Evolutionary conservation across 23 tunicate genomes (phyloP).

Genomic region (Ciona savignyi): DNA sequence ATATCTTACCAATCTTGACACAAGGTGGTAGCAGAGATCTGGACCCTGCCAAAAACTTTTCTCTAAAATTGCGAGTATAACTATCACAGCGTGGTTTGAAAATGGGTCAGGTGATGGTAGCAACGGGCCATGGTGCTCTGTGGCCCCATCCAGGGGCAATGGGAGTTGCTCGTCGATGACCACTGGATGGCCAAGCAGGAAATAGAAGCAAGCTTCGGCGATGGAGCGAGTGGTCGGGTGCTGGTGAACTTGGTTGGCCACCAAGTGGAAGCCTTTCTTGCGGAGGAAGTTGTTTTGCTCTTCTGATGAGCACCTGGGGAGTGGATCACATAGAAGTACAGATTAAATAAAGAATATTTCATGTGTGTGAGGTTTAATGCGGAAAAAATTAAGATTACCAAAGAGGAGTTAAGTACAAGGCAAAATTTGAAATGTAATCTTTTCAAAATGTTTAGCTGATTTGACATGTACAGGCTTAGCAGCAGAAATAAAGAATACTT

Average conservation of each 20-base stretch:
- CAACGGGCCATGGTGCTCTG: conserved; percentile 20
- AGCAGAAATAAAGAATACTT: no score
- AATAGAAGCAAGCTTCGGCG: conserved; percentile 77
- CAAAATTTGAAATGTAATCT: no score
- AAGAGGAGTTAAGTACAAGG: no score
- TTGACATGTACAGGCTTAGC: no score
- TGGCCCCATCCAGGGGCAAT: conserved; percentile 32
- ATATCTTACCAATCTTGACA: conserved; percentile 48
- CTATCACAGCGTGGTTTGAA: conserved; percentile 55
- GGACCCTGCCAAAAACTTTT: conserved; percentile 39
- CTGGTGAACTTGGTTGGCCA: conserved; percentile 96
- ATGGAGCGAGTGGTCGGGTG: conserved; percentile 43
- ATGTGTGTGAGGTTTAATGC: no score
- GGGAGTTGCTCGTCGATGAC: conserved; percentile 44
- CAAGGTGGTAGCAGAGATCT: conserved; percentile 42
- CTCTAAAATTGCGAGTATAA: conserved; percentile 64
- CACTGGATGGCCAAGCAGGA: conserved; percentile 66
- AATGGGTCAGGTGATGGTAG: conserved; percentile 46
- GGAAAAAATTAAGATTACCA: no score
- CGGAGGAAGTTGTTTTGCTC: conserved; percentile 42
- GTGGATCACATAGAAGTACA: no score
- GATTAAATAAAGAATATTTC: no score
- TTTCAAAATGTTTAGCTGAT: no score
- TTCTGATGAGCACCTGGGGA: conserved; percentile 48
- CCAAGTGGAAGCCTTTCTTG: conserved; percentile 77